These are phyloP conservation scores for Euthynnus affinis DNA, from an alignment of 2,797 vertebrate genomes.

Conservation along the genomic window DNA sequence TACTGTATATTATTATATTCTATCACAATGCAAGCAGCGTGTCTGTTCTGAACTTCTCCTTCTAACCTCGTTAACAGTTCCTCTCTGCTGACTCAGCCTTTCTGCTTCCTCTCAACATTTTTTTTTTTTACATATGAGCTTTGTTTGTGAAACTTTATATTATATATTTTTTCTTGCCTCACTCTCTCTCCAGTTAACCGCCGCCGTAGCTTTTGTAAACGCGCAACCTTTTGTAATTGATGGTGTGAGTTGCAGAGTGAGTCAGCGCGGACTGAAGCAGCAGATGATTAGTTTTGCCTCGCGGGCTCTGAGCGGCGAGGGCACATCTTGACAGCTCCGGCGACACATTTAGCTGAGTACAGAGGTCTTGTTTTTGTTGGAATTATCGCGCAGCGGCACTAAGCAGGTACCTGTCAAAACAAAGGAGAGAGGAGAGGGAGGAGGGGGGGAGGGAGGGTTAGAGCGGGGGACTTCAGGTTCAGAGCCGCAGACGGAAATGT, in stretches of 20 bases:
- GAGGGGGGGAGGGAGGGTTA: not conserved
- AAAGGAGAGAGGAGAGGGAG: constrained; percentile 1
- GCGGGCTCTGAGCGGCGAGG: not conserved
- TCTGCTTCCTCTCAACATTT: constrained; percentile 12
- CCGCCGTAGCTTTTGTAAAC: not conserved
- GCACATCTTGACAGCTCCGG: constrained; percentile 16
- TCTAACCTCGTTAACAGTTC: constrained; percentile 40
- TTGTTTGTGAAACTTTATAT: constrained; percentile 3
- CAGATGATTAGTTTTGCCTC: not conserved
- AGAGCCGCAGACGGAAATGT: constrained; percentile 30
- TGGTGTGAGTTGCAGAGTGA: constrained; percentile 27
- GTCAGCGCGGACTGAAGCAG: constrained; percentile 11
- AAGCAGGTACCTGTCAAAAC: constrained; percentile 57
- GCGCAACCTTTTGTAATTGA: constrained; percentile 8
- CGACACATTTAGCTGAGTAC: constrained; percentile 43
- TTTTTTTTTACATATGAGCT: constrained; percentile 1
- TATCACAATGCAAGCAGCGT: not conserved
- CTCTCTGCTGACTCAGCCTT: constrained; percentile 7
- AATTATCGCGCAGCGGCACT: constrained; percentile 29
- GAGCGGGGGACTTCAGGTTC: constrained; percentile 27
- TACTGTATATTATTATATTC: too few species aligned
- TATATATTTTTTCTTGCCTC: too few species aligned
- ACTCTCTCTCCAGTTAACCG: not conserved
- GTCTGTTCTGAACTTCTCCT: constrained; percentile 29
- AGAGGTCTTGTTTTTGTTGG: constrained; percentile 46